Conservation (phyloP, 1,140 invertebrate species). For the Aporrectodea caliginosa region DNA sequence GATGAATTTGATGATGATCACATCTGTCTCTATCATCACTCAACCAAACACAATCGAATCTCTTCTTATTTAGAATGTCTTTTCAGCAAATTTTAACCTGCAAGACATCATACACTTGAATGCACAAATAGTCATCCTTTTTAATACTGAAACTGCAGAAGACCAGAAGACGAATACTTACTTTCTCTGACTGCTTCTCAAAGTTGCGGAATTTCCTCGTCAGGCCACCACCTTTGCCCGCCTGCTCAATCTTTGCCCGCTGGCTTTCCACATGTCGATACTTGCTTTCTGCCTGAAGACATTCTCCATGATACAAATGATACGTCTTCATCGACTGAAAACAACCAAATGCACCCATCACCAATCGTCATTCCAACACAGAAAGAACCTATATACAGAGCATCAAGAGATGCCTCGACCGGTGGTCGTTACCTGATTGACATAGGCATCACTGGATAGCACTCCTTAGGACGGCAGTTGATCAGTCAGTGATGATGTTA, state of each 20-base stretch:
- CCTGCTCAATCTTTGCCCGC: conserved; percentile 65
- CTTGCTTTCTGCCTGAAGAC: conserved; percentile 80
- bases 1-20: not conserved
- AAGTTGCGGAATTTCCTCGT: conserved; percentile 82
- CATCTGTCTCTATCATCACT: not conserved
- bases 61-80: too few relatives aligned
- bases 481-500: not conserved
- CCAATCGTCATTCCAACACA: not conserved
- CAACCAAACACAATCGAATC: too few relatives aligned
- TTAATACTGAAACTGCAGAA: too few relatives aligned
- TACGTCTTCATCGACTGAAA: conserved; percentile 75
- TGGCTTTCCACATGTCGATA: conserved; percentile 76
- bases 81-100: too few relatives aligned
- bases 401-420: not conserved
- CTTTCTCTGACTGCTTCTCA: conserved; percentile 91
- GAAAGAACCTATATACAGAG: conserved; percentile 56
- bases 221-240: conserved; percentile 61
- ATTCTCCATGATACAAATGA: conserved; percentile 76
- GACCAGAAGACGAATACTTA: conserved; percentile 50
- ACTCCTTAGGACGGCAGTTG: not conserved
- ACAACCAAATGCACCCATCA: conserved; percentile 19
- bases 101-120: too few relatives aligned
- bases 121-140: too few relatives aligned
- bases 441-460: not conserved
- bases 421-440: too few relatives aligned